Percentiles rank a stretch among this genome's conserved stretches.
Conservation (phyloP, 2,888 invertebrate genomes). For the Trichacis sp. region DNA sequence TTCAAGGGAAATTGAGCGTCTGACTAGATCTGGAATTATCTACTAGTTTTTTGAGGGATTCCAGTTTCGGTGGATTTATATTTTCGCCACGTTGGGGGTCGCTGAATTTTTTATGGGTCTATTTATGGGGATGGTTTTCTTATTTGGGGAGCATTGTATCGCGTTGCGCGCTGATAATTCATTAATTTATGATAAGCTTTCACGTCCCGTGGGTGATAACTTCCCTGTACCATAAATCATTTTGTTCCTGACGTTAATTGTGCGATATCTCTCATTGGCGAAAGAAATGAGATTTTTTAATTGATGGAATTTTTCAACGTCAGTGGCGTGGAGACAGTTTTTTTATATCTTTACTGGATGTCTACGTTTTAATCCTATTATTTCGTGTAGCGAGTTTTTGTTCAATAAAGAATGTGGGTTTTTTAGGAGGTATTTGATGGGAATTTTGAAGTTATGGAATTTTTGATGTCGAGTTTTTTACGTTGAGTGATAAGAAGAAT, state of each 20-base stretch:
- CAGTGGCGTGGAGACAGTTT: slow-evolving; percentile 29
- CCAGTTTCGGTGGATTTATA: too few relatives aligned
- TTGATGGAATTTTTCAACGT: slow-evolving; percentile 65
- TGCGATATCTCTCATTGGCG: slow-evolving; percentile 64
- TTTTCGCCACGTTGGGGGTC: slow-evolving; percentile 34
- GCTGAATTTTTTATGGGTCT: slow-evolving; percentile 56
- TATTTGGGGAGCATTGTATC: slow-evolving; percentile 40
- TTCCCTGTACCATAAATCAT: slow-evolving; percentile 62
- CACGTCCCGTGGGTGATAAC: slow-evolving; percentile 46
- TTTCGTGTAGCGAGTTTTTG: too few relatives aligned
- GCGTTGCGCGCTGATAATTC: slow-evolving; percentile 59
- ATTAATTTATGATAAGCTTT: slow-evolving; percentile 67
- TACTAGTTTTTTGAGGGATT: not conserved
- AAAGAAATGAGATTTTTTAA: slow-evolving; percentile 68
- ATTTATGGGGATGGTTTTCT: slow-evolving; percentile 41
- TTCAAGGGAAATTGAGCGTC: too few relatives aligned
- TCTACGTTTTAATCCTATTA: too few relatives aligned
- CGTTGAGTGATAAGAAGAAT: too few relatives aligned
- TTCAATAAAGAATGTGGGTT: too few relatives aligned
- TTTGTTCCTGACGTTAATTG: slow-evolving; percentile 66
- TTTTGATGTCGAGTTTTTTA: too few relatives aligned
- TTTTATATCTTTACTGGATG: too few relatives aligned
- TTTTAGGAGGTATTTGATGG: too few relatives aligned
- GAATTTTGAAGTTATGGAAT: too few relatives aligned
- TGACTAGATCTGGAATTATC: not conserved